phyloP scores from a whole-genome alignment of 2,113 vertebrate species.

The Salvelinus fontinalis region DNA sequence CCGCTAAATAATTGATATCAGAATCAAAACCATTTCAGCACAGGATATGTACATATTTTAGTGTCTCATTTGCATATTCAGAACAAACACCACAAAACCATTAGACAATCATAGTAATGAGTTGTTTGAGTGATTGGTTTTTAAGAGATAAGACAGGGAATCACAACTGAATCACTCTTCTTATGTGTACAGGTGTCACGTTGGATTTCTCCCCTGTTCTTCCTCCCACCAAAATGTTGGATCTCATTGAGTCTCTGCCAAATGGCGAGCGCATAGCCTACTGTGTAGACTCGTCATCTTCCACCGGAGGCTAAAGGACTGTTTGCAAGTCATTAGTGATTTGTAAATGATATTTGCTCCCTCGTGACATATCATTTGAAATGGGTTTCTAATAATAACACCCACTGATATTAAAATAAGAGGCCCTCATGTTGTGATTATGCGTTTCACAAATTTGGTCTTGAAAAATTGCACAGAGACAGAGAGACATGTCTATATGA shows the following conservation, averaged over 20 bases:
- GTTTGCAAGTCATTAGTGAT: constrained; percentile 98
- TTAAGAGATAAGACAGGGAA: constrained; percentile 62
- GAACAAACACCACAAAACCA: constrained; percentile 78
- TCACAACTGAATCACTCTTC: constrained; percentile 1
- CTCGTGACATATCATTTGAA: constrained; percentile 98
- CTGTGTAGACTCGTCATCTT: constrained; percentile 77
- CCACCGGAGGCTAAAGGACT: constrained; percentile 90
- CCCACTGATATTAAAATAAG: constrained; percentile 96
- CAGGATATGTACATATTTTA: constrained; percentile 74
- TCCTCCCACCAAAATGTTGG: constrained; percentile 9
- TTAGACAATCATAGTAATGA: constrained; percentile 67
- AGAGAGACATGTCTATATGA: constrained; percentile 80
- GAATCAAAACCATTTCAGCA: constrained; percentile 75
- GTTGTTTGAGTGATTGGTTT: constrained; percentile 68
- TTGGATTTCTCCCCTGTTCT: constrained; percentile 51
- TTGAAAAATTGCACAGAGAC: constrained; percentile 72
- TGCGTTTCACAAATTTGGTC: constrained; percentile 83
- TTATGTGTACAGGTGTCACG: background rate
- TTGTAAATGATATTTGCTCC: constrained; percentile 99
- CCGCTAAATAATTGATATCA: constrained; percentile 78
- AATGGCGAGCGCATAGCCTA: constrained; percentile 71
- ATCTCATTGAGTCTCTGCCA: constrained; percentile 59
- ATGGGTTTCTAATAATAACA: constrained; percentile 97
- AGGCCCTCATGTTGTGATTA: constrained; percentile 88
- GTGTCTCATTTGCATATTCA: constrained; percentile 77